These are phyloP conservation scores for Bubo bubo DNA, from an alignment of 2,113 vertebrate genomes.

Conservation along the genomic window DNA sequence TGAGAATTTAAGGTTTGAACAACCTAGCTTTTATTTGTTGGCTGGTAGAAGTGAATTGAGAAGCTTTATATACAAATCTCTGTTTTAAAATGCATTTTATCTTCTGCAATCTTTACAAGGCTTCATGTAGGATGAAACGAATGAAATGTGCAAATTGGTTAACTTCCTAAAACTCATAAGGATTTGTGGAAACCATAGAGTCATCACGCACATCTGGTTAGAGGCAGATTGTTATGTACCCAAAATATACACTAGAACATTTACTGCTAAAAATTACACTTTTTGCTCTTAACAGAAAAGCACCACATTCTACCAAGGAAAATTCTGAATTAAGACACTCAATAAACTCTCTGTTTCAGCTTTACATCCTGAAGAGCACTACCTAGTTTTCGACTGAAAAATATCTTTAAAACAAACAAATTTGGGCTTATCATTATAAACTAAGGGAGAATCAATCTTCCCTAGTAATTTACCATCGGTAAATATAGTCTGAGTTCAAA, in stretches of 20 bases:
- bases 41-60: not conserved
- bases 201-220: not conserved
- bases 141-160: not conserved
- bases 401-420: conserved; percentile 26
- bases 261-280: not conserved
- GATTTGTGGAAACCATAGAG: not conserved
- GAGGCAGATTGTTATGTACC: not conserved
- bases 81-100: not conserved
- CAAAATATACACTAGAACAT: not conserved
- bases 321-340: not conserved
- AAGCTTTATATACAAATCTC: not conserved
- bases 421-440: conserved; percentile 25
- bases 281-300: not conserved
- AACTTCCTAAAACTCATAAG: not conserved
- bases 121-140: not conserved
- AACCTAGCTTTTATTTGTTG: not conserved
- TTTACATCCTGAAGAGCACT: not conserved
- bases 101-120: not conserved
- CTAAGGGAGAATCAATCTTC: not conserved
- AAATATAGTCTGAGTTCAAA: conserved; percentile 23
- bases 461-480: not conserved
- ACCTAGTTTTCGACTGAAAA: not conserved
- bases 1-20: not conserved
- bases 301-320: not conserved
- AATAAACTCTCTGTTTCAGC: not conserved